Conservation (phyloP, 2,113 vertebrate genomes). For the Pachycephala philippinensis region DNA sequence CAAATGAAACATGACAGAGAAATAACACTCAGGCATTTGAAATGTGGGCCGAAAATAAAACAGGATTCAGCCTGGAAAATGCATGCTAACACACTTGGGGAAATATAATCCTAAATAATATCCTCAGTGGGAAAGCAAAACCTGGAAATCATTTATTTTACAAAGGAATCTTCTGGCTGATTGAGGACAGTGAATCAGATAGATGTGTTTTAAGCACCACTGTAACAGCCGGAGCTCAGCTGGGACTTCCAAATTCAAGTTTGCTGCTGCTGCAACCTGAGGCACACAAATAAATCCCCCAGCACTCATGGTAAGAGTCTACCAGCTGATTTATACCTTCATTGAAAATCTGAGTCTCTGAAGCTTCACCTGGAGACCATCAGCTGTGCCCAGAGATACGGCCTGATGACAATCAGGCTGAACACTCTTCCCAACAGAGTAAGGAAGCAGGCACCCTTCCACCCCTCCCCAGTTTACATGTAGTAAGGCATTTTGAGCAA, state of each 20-base stretch:
- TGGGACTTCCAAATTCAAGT: conserved; percentile 5
- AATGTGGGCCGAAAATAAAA: conserved; percentile 6
- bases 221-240: neutral
- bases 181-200: neutral
- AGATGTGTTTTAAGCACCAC: neutral
- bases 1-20: conserved; percentile 53
- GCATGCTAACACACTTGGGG: neutral
- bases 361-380: neutral
- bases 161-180: conserved; percentile 23
- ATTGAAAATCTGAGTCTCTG: neutral
- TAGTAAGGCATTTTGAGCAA: neutral
- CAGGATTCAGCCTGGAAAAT: conserved; percentile 35
- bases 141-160: conserved; percentile 36
- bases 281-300: conserved; percentile 11
- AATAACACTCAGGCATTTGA: conserved; percentile 32
- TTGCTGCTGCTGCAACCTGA: neutral
- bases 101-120: conserved; percentile 46
- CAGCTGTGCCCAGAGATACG: neutral
- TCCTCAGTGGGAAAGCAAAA: conserved; percentile 23
- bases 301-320: neutral
- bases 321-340: conserved; percentile 13
- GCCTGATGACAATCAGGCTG: neutral
- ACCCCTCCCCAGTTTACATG: neutral
- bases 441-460: neutral
- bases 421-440: neutral